Base-by-base conservation (phyloP, 2,888 invertebrate species). In the Tipula unca region DNA sequence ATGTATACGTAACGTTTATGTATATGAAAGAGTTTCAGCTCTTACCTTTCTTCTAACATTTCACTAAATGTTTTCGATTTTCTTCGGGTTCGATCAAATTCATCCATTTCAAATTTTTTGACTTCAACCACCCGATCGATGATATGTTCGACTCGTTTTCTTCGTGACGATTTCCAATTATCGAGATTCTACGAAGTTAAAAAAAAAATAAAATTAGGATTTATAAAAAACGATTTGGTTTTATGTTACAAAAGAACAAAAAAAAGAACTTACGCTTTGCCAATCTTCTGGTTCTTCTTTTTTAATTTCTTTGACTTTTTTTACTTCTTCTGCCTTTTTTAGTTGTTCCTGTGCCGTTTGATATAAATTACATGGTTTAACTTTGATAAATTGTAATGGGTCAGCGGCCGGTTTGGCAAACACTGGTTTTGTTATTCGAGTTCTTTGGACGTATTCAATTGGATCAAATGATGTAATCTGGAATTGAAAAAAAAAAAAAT, bases 31-130 rank as follows among this genome's bases (percentile, higher is more conserved):
- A 0, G 0, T 39, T 13, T 39, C 10, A 39, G 1, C 20, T 10
- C 92, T 90, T 89, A 95, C 94, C 96, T 94, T 91, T 96, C 97
- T 91, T 97, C 96, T 92, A 97, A 94, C 95, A 98, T 98, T 92
- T 98, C 97, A 90, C 95, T 96, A 93, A 97, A 98, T 87, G 98
- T 98, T 93, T 98, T 98, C 91, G 94, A 95, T 92, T 95, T 95
- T 88, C 95, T 93, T 88, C 95, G 93, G 87, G 92, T 91, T 90
- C 95, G 93, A 89, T 93, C 93, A 90, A 93, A 92, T 89, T 95
- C 94, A 89, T 96, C 96, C 90, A 94, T 93, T 91, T 97, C 96
- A 89, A 96, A 93, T 90, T 96, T 95, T 89, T 96, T 96, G 88
- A 96, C 96, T 91, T 97, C 97, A 87, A 96, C 96, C 88, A 96